These are phyloP conservation scores for Punctoribates punctum DNA, from an alignment of 2,888 invertebrate species.

Conservation along the genomic window DNA sequence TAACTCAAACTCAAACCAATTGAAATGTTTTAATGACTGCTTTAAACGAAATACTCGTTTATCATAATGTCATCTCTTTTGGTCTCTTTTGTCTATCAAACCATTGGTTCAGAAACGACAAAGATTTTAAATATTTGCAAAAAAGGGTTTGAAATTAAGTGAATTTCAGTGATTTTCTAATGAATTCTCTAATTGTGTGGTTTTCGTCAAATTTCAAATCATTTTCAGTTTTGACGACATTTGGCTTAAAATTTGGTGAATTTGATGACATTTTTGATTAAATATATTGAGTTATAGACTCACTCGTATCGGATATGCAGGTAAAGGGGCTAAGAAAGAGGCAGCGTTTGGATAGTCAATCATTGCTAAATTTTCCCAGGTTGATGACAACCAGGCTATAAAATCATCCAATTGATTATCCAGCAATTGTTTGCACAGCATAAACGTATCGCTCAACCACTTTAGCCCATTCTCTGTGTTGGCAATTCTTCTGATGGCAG, in stretches of 20 bases:
- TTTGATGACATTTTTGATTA: slow-evolving; percentile 9
- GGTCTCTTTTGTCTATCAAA: no score
- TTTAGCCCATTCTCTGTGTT: slow-evolving; percentile 64
- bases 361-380: slow-evolving; percentile 78
- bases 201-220: no score
- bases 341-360: slow-evolving; percentile 88
- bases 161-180: no score
- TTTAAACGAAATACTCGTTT: no score
- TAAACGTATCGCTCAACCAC: slow-evolving; percentile 68
- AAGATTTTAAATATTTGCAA: no score
- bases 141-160: no score
- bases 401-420: slow-evolving; percentile 60
- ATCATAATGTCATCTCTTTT: no score
- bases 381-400: slow-evolving; percentile 66
- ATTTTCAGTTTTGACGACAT: no score
- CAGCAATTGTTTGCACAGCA: slow-evolving; percentile 68
- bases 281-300: slow-evolving; percentile 30
- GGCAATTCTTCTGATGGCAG: slow-evolving; percentile 60
- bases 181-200: no score
- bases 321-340: slow-evolving; percentile 67
- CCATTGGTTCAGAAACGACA: no score
- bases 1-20: neutral
- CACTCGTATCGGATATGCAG: slow-evolving; percentile 48
- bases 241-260: slow-evolving; percentile 43
- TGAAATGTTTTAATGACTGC: neutral